Base-by-base conservation (phyloP, 2,888 invertebrate species). In the Pecten maximus region DNA sequence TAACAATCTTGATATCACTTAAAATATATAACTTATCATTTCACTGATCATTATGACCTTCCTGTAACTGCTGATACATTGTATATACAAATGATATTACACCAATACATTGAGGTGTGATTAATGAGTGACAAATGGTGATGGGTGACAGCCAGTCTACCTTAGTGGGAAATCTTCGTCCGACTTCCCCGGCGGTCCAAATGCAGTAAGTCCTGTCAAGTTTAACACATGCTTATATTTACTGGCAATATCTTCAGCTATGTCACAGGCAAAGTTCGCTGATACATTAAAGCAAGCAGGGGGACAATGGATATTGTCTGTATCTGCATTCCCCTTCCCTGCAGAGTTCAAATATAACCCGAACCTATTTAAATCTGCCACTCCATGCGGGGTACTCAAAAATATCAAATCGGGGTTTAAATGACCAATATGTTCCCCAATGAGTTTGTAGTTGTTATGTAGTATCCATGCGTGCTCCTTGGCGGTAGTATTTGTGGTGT, bases 271-370 rank as follows among this genome's bases (percentile, higher is more conserved):
- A 16, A 94, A 50, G 4, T 89, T 90, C 4, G 92, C 91, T 0
- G 93, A 90, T 6, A 94, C 90, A 60, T 92, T 93, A 88, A 94
- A 94, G 88, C 93, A 94, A 89, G 94, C 94, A 0, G 94, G 94
- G 39, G 93, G 92, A 40, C 93, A 92, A 19, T 93, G 86, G 89
- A 94, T 94, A 91, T 94, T 94, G 89, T 95, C 94, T 12, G 93
- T 94, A 40, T 94, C 93, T 15, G 92, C 93, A 60, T 28, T 28
- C 28, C 94, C 93, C n/a, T 91, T 6, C 15, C 92, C 93, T 10
- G 19, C 15, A 10, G 93, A 93, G 44, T 94, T 94, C 40, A 94
- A 74, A 91, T 93, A 94, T 40, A 94, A 90, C 15, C 90, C 88
- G 89, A 94, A 94, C 40, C 93, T 93, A 0, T 88, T 91, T 23